Evolutionary conservation across 2,113 vertebrate species (phyloP).

Genomic region (Cynoglossus semilaevis): DNA sequence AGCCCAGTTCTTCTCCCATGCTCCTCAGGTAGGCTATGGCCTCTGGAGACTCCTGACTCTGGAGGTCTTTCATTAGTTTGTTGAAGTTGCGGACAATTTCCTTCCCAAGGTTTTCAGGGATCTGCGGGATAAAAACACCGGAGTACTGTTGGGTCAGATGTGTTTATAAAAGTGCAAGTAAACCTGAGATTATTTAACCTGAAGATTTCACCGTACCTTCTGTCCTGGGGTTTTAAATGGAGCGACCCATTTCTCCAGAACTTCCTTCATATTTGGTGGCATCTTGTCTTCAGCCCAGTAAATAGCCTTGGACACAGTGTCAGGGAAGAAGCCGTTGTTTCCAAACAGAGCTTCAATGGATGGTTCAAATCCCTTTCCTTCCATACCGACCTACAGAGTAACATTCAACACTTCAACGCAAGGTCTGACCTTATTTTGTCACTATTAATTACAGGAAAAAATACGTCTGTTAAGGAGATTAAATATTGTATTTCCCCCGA

Average conservation of each 20-base stretch:
- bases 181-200: slow-evolving; percentile 1
- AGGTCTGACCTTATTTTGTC: no score
- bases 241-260: slow-evolving; percentile 80
- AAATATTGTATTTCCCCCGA: no score
- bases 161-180: neutral
- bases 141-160: slow-evolving; percentile 5
- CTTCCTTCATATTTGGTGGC: slow-evolving; percentile 77
- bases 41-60: slow-evolving; percentile 80
- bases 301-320: slow-evolving; percentile 82
- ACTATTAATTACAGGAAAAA: no score
- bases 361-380: slow-evolving; percentile 89
- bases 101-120: slow-evolving; percentile 78
- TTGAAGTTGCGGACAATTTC: slow-evolving; percentile 79
- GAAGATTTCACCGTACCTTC: slow-evolving; percentile 51
- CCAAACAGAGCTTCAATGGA: slow-evolving; percentile 88
- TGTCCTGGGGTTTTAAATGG: slow-evolving; percentile 64
- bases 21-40: slow-evolving; percentile 86
- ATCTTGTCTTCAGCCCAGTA: slow-evolving; percentile 86
- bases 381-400: slow-evolving; percentile 81
- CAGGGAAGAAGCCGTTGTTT: slow-evolving; percentile 88
- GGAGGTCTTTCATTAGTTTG: slow-evolving; percentile 82
- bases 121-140: slow-evolving; percentile 27
- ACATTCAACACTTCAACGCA: slow-evolving; percentile 17
- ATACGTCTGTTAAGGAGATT: no score
- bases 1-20: slow-evolving; percentile 87